Conservation (phyloP, 2,113 vertebrate genomes). For the Phalacrocorax brasilianus region DNA sequence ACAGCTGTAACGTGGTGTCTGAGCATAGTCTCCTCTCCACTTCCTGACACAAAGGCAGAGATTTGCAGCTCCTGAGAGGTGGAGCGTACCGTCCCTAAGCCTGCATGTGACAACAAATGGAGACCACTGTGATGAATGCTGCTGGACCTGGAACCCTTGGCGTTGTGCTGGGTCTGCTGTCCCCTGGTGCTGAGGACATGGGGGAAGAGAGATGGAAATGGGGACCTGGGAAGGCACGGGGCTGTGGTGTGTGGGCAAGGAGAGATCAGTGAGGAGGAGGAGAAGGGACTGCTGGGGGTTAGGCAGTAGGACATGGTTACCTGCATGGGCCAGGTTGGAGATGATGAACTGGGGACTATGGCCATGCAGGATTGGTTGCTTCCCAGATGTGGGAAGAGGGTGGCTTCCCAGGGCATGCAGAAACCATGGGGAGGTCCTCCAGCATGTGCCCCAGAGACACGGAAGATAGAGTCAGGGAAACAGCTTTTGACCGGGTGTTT, state of each 20-base stretch:
- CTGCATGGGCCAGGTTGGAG: background rate
- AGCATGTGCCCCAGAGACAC: rapidly evolving
- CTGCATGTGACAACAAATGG: background rate
- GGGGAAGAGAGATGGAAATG: background rate
- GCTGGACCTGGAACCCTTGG: background rate
- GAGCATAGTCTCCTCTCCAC: rapidly evolving
- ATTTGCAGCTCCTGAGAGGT: background rate
- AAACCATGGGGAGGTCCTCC: background rate
- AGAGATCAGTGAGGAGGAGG: background rate
- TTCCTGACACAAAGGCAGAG: background rate
- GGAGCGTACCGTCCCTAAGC: background rate
- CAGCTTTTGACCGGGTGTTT: background rate
- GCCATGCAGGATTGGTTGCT: background rate
- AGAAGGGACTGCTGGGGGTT: background rate
- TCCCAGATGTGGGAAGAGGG: background rate
- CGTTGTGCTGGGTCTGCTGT: background rate
- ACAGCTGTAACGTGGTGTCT: background rate
- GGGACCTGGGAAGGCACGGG: background rate
- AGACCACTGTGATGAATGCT: rapidly evolving
- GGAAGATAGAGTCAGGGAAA: background rate
- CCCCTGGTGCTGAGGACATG: background rate
- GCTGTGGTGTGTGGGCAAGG: background rate
- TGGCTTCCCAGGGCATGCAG: background rate
- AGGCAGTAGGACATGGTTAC: background rate
- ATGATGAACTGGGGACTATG: background rate